Conservation (phyloP, 1,140 invertebrate species). For the Macrocentrus cingulum region DNA sequence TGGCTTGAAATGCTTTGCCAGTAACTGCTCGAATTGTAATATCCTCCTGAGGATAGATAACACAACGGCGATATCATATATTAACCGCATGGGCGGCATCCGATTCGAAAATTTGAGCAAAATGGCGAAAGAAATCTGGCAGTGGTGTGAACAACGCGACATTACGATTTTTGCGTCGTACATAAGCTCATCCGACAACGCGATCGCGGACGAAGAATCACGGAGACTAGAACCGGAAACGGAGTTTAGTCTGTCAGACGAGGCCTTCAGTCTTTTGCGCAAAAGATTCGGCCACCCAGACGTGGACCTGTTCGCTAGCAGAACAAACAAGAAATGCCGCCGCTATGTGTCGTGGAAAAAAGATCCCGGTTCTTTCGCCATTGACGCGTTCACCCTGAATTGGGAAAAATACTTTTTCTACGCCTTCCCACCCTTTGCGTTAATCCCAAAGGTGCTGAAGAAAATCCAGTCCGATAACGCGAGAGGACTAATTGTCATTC, state of each 20-base stretch:
- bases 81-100: slow-evolving; percentile 27
- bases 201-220: no score
- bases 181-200: slow-evolving; percentile 6
- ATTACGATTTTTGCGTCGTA: slow-evolving; percentile 25
- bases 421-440: no score
- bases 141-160: slow-evolving; percentile 21
- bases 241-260: not conserved
- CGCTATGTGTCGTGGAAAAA: no score
- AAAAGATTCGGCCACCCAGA: not conserved
- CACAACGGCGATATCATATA: slow-evolving; percentile 26
- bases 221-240: not conserved
- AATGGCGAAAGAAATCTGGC: slow-evolving; percentile 21
- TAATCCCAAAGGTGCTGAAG: slow-evolving; percentile 7
- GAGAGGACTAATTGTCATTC: slow-evolving; percentile 24
- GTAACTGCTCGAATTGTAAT: slow-evolving; percentile 13
- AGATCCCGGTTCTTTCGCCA: not conserved
- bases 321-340: not conserved
- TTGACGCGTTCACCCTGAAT: not conserved
- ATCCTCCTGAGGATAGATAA: slow-evolving; percentile 28
- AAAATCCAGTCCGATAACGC: slow-evolving; percentile 19
- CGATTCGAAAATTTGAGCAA: slow-evolving; percentile 14
- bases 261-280: not conserved
- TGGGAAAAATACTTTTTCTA: not conserved
- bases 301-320: not conserved
- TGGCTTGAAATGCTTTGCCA: slow-evolving; percentile 20